Evolutionary conservation across 2,888 invertebrate species (phyloP), one percentile per base, ranked within the genome.

Genomic region (Oligia latruncula): DNA sequence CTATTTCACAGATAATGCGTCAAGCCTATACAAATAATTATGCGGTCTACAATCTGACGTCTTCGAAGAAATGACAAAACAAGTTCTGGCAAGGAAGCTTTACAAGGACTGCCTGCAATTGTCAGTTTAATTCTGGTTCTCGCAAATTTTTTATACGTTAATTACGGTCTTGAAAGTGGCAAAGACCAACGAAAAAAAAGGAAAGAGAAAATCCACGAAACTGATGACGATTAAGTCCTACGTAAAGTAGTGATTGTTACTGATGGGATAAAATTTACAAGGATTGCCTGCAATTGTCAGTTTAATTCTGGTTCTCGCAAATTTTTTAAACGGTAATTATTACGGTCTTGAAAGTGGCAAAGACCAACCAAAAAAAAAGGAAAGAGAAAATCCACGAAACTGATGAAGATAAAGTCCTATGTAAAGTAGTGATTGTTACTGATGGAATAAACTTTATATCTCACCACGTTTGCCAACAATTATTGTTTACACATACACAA

Each of bases 1-100:
- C 11, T 77, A 29, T 78, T 78, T 67, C 29, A 77, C 77, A 78
- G 78, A 78, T 60, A 60, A n/a, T 17, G 40, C 40, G 66, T 4
- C 23, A 13, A 40, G n/a, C n/a, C 23, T 17, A 15, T 46, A 58
- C 23, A 49, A 58, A 58, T 58, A n/a, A 55, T 55, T 52, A 49
- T 46, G 8, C 23, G 23, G 35, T 29, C 11, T 1, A 20, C 17
- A 58, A 20, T 1, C 15, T 49, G 58, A 66, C 2, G 23, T 11
- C 43, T 29, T 64, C 4, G 62, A n/a, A 43, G 64, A 43, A 8
- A 65, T 64, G 1, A 29, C 55, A 23, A 72, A 35, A 43, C 17
- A 8, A 55, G 9, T 17, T 77, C 29, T 17, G 29, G 0, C 23
- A 52, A 17, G n/a, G 20, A 62, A 49, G 46, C 20, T 29, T 2